Evolutionary conservation across 2,113 vertebrate genomes (phyloP), one percentile per base, ranked within the genome.

Genomic region (Melanerpes aurifrons): DNA sequence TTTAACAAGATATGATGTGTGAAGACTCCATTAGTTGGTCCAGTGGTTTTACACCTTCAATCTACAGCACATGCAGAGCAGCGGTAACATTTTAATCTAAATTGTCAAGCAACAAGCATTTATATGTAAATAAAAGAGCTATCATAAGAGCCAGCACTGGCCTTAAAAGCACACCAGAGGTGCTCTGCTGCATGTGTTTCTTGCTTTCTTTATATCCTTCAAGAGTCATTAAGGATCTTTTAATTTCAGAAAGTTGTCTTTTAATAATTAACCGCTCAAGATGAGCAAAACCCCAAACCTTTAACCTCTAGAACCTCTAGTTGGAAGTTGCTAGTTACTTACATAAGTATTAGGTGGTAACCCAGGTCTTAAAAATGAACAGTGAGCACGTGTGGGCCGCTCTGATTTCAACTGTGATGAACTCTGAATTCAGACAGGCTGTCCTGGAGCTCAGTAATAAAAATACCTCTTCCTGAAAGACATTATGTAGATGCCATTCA

Each of bases 11-110:
- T 86, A 31, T 21, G 94, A 94, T 91, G 82, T 96, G 90, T 92
- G 93, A 95, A 96, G 95, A 82, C 92, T 94, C 93, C 89, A 89
- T 97, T 96, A 94, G 91, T 87, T 95, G 95, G 87, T 97, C 93
- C 93, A 84, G 37, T 89, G 82, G 88, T 94, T 97, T 97, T 95
- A 93, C 26, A 86, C 89, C 66, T 45, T 87, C 94, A 91, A 92
- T 93, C 89, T 88, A 69, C 59, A 74, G 93, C 93, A 71, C 86
- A 67, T 56, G 84, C 96, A 94, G 92, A 97, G 94, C 80, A 75
- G 83, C 54, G 16, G 85, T 80, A 93, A 92, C 93, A n/a, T 97
- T 96, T 96, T 96, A 75, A 92, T 97, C 93, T 96, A 56, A 92
- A 91, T 96, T 93, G 92, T 94, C 94, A 94, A 93, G 92, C 92